Evolutionary conservation across 1,140 invertebrate genomes (phyloP), one percentile per base, ranked within the genome.

Genomic region (Drosophila ficusphila): DNA sequence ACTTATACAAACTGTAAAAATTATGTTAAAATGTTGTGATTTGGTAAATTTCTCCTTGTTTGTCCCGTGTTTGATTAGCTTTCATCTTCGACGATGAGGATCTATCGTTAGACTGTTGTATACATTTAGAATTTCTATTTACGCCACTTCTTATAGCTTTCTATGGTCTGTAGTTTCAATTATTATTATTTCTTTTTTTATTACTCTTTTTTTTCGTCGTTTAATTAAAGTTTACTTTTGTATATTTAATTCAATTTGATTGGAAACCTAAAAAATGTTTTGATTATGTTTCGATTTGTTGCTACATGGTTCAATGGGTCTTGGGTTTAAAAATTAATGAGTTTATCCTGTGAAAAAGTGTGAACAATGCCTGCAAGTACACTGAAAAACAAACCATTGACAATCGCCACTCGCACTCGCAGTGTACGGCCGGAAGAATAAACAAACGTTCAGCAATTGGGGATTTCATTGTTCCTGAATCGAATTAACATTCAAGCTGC

Each of bases 211-310:
- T 44, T 39, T 39, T 73, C 54, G 14, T 72, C 70, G 29, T 72
- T 79, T 76, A 61, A 78, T 75, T 85, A 41, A 67, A 65, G 57
- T 70, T 72, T 76, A 61, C 44, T 47, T 85, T 73, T 79, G 65
- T 79, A 77, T 79, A 71, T 74, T 74, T 64, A 77, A 71, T 82
- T 89, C 61, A 75, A 88, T 78, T 86, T 72, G 75, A 71, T 88
- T 88, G 77, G 82, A 86, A 86, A 86, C 82, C 82, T 86, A 86
- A 86, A 86, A 72, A 82, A 77, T 88, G 73, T 86, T 81, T 88
- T 89, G 77, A 88, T 88, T 88, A 88, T 88, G 83, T 88, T 89
- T 89, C 83, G 83, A 89, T 88, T 75, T 62, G 75, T 89, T 69
- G 57, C 34, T 74, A 65, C 21, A 60, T 56, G 53, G 62, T 74